A percentile compares a stretch with the other conserved stretches of the same genome.
These are phyloP conservation scores for Paramisgurnus dabryanus DNA, from an alignment of 2,113 vertebrate genomes.

Conservation along the genomic window DNA sequence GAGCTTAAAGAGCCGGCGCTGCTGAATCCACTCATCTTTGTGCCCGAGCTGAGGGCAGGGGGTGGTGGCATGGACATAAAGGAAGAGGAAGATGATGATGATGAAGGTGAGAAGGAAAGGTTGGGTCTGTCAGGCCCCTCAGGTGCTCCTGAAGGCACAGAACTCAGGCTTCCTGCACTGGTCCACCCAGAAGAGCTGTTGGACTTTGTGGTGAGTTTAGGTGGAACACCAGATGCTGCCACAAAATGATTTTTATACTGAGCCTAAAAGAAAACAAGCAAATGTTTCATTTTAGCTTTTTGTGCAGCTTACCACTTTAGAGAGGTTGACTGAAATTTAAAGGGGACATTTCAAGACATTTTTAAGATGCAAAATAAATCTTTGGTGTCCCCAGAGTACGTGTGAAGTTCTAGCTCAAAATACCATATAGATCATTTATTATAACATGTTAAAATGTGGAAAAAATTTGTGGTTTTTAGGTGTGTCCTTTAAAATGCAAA, in stretches of 20 bases:
- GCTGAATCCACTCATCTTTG: conserved; percentile 67
- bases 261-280: conserved; percentile 71
- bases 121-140: conserved; percentile 61
- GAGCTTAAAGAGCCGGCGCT: conserved; percentile 73
- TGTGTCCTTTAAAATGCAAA: no score
- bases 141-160: conserved; percentile 79
- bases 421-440: no score
- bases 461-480: no score
- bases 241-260: conserved; percentile 99
- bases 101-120: conserved; percentile 29
- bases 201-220: conserved; percentile 86
- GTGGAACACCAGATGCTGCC: conserved; percentile 87
- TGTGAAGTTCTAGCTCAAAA: no score
- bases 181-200: conserved; percentile 92
- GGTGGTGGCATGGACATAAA: conserved; percentile 61
- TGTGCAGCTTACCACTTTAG: no score
- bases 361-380: no score
- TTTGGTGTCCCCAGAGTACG: no score
- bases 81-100: conserved; percentile 21
- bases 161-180: conserved; percentile 95
- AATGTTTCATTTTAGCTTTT: not conserved
- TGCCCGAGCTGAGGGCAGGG: conserved; percentile 45
- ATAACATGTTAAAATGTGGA: no score
- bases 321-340: no score
- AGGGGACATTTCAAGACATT: no score